Evolutionary conservation across 2,797 vertebrate genomes (phyloP), one percentile per base, ranked within the genome.

Genomic region (Myotis daubentonii): DNA sequence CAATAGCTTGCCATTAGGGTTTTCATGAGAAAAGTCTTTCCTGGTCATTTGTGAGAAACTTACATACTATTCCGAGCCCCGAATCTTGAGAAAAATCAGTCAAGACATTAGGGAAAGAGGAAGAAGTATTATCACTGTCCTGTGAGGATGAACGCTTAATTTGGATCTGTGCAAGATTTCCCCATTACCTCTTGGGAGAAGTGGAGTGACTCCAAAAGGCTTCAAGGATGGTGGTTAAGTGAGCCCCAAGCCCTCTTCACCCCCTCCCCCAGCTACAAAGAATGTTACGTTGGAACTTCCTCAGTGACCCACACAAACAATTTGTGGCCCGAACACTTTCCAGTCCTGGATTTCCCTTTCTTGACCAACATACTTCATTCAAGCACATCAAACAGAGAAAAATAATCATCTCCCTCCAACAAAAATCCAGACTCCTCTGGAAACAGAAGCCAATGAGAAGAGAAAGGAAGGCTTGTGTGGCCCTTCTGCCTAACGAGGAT

Each of bases 321-420:
- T 22, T 20, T 12, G 11, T 44, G 22, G 66, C 25, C 62, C 75
- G 79, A 72, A 55, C 23, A 20, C 12, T 87, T 80, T 84, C 65
- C 23, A 41, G 36, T 51, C 60, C 13, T 62, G 38, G 36, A 49
- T n/a, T 19, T 72, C 78, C n/a, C 53, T 95, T 57, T 83, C 76
- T 87, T 89, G 78, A 51, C 33, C 47, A 72, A 36, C 33, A 68
- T 23, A 90, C 53, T 90, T 81, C 78, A 89, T 89, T 72, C 68
- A 71, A 80, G 53, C 2, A 47, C n/a, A 33, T 41, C 0, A 3
- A 87, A 81, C 72, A 82, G 81, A 92, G 74, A 36, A 23, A 74
- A 75, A 44, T 33, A 49, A 70, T 86, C 49, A 9, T 85, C 72
- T 84, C 66, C 81, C 68, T 66, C 51, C 74, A 75, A 83, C 10